phyloP scores from a whole-genome alignment of 2,113 vertebrate genomes.

The Corynorhinus townsendii region DNA sequence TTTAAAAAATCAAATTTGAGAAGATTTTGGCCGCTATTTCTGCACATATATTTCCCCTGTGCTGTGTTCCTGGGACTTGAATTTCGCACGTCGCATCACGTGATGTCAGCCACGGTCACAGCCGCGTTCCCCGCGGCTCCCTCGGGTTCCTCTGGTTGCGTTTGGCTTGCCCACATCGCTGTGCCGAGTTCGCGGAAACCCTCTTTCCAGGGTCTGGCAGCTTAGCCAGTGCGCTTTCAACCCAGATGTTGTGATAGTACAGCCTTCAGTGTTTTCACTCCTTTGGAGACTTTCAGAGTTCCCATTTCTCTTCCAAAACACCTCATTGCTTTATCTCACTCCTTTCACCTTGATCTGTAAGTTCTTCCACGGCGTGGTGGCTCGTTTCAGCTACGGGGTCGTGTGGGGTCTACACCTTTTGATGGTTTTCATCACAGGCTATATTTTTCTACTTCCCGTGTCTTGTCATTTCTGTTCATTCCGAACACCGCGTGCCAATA shows the following conservation, averaged over 20 bases:
- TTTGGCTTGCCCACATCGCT: background rate
- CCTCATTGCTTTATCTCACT: background rate
- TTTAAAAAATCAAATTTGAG: background rate
- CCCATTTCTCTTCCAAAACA: background rate
- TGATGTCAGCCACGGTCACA: too few relatives aligned
- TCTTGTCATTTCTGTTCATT: background rate
- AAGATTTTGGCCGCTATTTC: background rate
- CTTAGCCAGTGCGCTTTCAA: background rate
- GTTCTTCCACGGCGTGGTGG: background rate
- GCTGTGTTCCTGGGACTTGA: background rate
- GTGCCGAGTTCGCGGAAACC: background rate
- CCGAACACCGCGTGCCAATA: background rate
- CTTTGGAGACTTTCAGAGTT: background rate
- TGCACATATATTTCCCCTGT: background rate
- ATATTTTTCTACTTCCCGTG: background rate
- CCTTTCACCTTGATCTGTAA: background rate
- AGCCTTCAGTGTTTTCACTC: background rate
- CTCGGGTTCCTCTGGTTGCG: too few relatives aligned
- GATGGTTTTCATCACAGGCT: background rate
- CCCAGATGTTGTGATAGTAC: background rate
- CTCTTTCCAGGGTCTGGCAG: background rate
- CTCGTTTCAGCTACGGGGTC: background rate
- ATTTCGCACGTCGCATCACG: accelerated
- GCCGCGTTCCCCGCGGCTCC: too few relatives aligned
- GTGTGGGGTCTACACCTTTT: background rate